Evolutionary conservation across 2,113 vertebrate genomes (phyloP), one percentile per base, ranked within the genome.

Genomic region (Solea solea): DNA sequence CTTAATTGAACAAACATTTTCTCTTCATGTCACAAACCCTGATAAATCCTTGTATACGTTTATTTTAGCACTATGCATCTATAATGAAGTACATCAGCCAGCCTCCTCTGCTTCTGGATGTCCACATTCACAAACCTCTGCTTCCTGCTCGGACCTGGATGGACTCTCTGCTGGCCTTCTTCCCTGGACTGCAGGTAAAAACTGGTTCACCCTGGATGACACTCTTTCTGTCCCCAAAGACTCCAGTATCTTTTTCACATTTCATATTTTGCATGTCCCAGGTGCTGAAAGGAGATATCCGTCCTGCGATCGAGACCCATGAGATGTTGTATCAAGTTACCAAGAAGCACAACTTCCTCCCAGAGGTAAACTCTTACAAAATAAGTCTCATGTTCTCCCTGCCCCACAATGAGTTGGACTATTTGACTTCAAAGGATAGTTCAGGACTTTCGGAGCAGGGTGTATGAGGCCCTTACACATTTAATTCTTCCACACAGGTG

Each of bases 11-110:
- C 16, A 44, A 48, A 42, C 25, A 12, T 51, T 62, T 69, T 14
- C n/a, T 68, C 9, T 6, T 21, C 21, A 4, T 44, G 4, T 39
- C 39, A 9, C 9, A 39, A n/a, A 6, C 15, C 42, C 11, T 63
- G 6, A 41, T 59, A 13, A 48, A 16, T 65, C 16, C 1, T n/a
- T 58, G 3, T 21, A 16, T 21, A 75, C 69, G 28, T 60, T 39
- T 39, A 15, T 12, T 78, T 61, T 54, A 99, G 98, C 98, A 99
- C 90, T 99, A 99, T 0, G 95, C 98, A 76, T 98, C 98, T 79
- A 99, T 99, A 79, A 99, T 99, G 98, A 96, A 98, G 70, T 99
- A 99, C 76, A 99, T 99, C 57, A 99, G 97, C 79, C 98, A 99
- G 83, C 97, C 98, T 0, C 98, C 98, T 21, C 95, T 99, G 62